Evolutionary conservation across 2,797 vertebrate genomes (phyloP).

Genomic region (Chrosomus eos): DNA sequence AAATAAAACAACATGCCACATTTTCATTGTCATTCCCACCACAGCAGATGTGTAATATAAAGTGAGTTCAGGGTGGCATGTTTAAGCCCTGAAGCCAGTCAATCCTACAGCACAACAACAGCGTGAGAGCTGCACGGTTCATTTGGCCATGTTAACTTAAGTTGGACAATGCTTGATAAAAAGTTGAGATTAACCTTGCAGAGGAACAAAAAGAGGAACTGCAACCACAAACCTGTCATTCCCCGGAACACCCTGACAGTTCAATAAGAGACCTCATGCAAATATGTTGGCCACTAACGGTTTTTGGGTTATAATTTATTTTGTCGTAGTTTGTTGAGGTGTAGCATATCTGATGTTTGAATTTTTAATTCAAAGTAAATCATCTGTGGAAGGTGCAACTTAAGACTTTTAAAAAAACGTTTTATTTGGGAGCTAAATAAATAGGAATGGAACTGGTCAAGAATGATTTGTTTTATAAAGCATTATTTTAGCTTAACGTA

Average conservation of each 20-base stretch:
- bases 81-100: slow-evolving; percentile 57
- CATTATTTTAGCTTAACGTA: not conserved
- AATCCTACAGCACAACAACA: slow-evolving; percentile 34
- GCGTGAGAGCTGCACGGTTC: slow-evolving; percentile 11
- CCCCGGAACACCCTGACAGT: slow-evolving; percentile 51
- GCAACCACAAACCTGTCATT: slow-evolving; percentile 30
- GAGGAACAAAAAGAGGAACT: slow-evolving; percentile 61
- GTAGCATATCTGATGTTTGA: not conserved
- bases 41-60: slow-evolving; percentile 59
- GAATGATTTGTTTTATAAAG: not conserved
- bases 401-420: no score
- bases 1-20: slow-evolving; percentile 50
- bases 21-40: slow-evolving; percentile 48
- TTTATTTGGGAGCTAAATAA: not conserved
- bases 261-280: slow-evolving; percentile 55
- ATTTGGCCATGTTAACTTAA: slow-evolving; percentile 3
- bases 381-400: not conserved
- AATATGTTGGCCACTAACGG: slow-evolving; percentile 41
- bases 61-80: slow-evolving; percentile 37
- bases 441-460: not conserved
- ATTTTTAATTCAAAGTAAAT: not conserved
- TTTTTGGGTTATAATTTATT: slow-evolving; percentile 33
- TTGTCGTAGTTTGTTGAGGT: slow-evolving; percentile 43
- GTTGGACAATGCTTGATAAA: slow-evolving; percentile 46
- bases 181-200: slow-evolving; percentile 46